These are phyloP conservation scores for Plecturocebus donacophilus DNA, from an alignment of 2,113 vertebrate genomes.

Conservation along the genomic window DNA sequence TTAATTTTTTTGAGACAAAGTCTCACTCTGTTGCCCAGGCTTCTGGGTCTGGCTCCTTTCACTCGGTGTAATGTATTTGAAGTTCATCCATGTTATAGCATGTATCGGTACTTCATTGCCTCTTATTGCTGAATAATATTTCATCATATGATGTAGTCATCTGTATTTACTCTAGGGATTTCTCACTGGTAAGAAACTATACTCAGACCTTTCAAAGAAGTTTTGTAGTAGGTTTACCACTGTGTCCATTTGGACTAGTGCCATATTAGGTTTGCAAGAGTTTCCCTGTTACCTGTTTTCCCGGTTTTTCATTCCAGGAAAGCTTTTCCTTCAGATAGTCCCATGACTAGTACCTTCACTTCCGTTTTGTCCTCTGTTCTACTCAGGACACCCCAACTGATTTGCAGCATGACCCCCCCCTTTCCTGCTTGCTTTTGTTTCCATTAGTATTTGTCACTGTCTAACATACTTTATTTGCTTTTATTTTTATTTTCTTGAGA, in stretches of 20 bases:
- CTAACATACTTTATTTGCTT: not conserved
- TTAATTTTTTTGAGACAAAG: too few species aligned
- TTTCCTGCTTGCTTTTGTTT: constrained; percentile 29
- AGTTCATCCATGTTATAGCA: not conserved
- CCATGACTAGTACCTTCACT: too few species aligned
- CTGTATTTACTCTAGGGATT: not conserved
- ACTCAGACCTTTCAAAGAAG: not conserved
- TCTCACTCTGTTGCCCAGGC: too few species aligned
- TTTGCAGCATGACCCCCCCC: not conserved
- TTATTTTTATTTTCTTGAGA: too few species aligned
- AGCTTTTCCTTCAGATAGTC: not conserved
- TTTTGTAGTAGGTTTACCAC: not conserved
- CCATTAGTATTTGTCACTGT: not conserved
- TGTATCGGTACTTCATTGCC: not conserved
- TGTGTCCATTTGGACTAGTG: not conserved
- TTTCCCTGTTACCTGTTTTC: not conserved
- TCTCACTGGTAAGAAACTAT: not conserved
- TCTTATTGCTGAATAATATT: not conserved
- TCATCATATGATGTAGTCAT: not conserved
- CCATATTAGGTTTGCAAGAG: not conserved
- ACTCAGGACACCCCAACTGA: not conserved
- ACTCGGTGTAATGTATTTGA: not conserved
- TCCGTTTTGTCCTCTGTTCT: not conserved
- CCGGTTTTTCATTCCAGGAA: not conserved
- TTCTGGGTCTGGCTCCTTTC: not conserved